Evolutionary conservation across 2,113 vertebrate genomes (phyloP).

Genomic region (Hucho hucho): DNA sequence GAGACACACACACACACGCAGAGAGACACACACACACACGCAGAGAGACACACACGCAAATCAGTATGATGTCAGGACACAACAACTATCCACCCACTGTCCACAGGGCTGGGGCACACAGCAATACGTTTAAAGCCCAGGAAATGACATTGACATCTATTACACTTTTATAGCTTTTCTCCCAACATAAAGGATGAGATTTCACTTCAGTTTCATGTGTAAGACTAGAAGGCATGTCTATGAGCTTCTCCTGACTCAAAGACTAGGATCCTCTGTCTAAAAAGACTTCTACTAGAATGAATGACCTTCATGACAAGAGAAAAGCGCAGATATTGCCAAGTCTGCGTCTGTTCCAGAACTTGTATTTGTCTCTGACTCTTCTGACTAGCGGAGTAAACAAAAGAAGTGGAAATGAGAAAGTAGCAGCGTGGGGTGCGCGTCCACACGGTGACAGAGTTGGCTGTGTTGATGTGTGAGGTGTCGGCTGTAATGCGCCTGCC

Average conservation of each 20-base stretch:
- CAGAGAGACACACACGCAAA: background rate
- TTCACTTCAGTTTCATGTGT: background rate
- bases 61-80: background rate
- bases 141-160: conserved; percentile 37
- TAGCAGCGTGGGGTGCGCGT: background rate
- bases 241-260: background rate
- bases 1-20: conserved; percentile 18
- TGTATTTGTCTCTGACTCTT: background rate
- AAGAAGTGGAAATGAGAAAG: background rate
- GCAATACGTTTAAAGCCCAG: conserved; percentile 16
- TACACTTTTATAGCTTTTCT: conserved; percentile 20
- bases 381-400: background rate
- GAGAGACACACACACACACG: background rate
- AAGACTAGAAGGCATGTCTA: background rate
- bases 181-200: background rate
- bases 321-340: too few relatives aligned
- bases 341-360: background rate
- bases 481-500: background rate
- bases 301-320: too few relatives aligned
- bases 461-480: background rate
- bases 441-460: background rate
- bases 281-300: background rate
- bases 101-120: background rate
- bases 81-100: background rate
- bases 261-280: too few relatives aligned